Evolutionary conservation across 2,888 invertebrate genomes (phyloP), one percentile per base, ranked within the genome.

Genomic region (Parochlus steinenii): DNA sequence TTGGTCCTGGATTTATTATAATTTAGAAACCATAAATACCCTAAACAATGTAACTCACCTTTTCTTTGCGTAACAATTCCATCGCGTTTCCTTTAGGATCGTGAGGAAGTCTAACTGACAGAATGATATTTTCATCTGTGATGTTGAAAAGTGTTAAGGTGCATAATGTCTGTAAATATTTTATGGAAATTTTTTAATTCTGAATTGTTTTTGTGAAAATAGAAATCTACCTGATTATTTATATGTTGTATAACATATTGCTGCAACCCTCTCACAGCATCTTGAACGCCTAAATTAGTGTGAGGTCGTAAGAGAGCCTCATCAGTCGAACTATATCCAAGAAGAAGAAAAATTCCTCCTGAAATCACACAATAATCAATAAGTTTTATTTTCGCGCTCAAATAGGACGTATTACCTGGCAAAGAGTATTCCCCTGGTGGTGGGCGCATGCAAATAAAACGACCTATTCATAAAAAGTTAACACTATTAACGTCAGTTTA

Each of bases 401-500:
- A 26, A 10, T 11, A 26, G 12, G n/a, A 11, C 12, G 11, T 44
- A 46, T 51, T 39, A 58, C 58, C 58, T 47, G 58, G 58, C 41
- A 58, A 45, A 39, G 49, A 47, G 46, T 59, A 59, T 52, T 67
- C 63, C 65, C 73, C 71, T 41, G 72, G 71, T 42, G 71, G 67
- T 37, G 87, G 87, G 50, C 85, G 73, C 80, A 86, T 85, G 62
- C 87, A 87, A 61, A 87, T 86, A 60, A 89, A 87, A 43, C 80
- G 75, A 22, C 87, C n/a, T n/a, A n/a, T n/a, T n/a, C n/a, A n/a
- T n/a, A n/a, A n/a, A n/a, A n/a, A n/a, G n/a, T n/a, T n/a, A n/a
- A n/a, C n/a, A n/a, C n/a, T n/a, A n/a, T n/a, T n/a, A n/a, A n/a
- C n/a, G n/a, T n/a, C n/a, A n/a, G n/a, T n/a, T n/a, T n/a, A n/a